Percentiles rank a stretch among this genome's conserved stretches.
phyloP scores from a whole-genome alignment of 2,888 invertebrate species.

The Athetis lepigone region DNA sequence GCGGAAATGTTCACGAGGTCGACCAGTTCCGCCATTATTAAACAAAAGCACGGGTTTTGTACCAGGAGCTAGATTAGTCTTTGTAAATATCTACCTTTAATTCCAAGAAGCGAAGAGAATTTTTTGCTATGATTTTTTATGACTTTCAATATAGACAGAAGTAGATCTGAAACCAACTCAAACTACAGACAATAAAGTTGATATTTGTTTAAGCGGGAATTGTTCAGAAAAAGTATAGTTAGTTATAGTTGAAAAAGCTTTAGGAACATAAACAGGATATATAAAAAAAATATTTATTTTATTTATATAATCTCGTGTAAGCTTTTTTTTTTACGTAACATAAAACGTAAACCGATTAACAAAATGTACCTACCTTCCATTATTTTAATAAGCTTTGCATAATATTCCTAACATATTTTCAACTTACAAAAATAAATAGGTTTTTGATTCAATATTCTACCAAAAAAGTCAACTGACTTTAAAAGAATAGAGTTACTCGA shows the following conservation, averaged over 20 bases:
- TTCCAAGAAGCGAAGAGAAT: too few relatives aligned
- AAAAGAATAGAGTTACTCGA: not conserved
- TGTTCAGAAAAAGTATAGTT: too few relatives aligned
- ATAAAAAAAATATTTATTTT: too few relatives aligned
- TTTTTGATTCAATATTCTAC: not conserved
- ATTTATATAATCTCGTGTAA: not conserved
- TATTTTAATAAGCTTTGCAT: too few relatives aligned
- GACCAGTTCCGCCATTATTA: conserved; percentile 32
- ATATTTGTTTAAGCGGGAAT: not conserved
- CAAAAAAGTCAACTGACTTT: too few relatives aligned
- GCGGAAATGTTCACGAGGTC: conserved; percentile 31
- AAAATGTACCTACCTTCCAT: too few relatives aligned
- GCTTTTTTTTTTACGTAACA: too few relatives aligned
- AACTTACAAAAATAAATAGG: too few relatives aligned
- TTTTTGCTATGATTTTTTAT: too few relatives aligned
- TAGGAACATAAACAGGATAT: too few relatives aligned
- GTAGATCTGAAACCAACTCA: not conserved
- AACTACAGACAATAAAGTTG: not conserved
- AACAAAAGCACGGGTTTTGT: conserved; percentile 44
- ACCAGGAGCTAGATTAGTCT: conserved; percentile 8
- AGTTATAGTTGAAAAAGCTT: not conserved
- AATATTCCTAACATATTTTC: too few relatives aligned
- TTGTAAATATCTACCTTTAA: not conserved
- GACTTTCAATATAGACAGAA: not conserved
- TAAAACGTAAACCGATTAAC: too few relatives aligned